phyloP scores from a whole-genome alignment of 2,797 vertebrate genomes.

The Galaxias olidus region DNA sequence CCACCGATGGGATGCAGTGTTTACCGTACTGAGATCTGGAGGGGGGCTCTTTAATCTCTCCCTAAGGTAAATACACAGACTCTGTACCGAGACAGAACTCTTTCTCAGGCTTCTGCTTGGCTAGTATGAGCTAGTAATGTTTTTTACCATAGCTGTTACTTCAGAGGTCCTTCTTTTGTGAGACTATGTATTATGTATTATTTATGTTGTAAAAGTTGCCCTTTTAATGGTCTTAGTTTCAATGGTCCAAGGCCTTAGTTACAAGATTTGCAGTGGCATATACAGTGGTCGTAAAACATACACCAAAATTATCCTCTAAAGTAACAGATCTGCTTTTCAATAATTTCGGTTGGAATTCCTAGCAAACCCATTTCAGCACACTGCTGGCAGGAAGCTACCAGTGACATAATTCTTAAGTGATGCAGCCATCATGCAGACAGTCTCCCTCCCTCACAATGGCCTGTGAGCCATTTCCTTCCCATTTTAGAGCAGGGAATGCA shows the following conservation, averaged over 20 bases:
- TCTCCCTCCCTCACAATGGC: slow-evolving; percentile 41
- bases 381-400: slow-evolving; percentile 50
- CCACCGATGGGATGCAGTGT: slow-evolving; percentile 55
- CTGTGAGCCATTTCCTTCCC: slow-evolving; percentile 69
- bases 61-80: slow-evolving; percentile 67
- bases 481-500: slow-evolving; percentile 31
- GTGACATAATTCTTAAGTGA: slow-evolving; percentile 34
- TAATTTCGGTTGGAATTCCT: slow-evolving; percentile 40
- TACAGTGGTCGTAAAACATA: not conserved
- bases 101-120: slow-evolving; percentile 31
- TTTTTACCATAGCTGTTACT: not conserved
- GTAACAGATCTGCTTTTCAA: slow-evolving; percentile 25
- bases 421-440: slow-evolving; percentile 29
- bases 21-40: slow-evolving; percentile 40
- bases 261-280: not conserved
- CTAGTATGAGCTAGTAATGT: not conserved
- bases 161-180: not conserved
- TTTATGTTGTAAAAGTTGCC: not conserved
- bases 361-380: slow-evolving; percentile 41
- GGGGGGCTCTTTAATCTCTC: slow-evolving; percentile 62
- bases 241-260: not conserved
- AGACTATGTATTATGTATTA: not conserved
- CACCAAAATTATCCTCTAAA: slow-evolving; percentile 1
- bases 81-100: slow-evolving; percentile 17
- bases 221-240: too few species aligned